phyloP scores from a whole-genome alignment of 2,113 vertebrate genomes.

The Phainopepla nitens region DNA sequence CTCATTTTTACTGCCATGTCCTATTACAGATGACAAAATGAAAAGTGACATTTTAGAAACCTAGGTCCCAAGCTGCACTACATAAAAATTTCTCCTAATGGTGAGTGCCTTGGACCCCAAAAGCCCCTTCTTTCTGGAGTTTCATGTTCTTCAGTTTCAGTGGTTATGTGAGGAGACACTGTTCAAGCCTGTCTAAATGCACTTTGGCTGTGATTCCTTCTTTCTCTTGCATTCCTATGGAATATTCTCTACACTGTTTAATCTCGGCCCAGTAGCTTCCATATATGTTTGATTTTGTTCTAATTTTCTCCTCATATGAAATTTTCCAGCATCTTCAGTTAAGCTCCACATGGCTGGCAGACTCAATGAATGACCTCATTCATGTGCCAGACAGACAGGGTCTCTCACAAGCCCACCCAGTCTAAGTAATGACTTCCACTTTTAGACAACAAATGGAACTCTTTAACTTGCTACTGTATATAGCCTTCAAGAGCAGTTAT shows the following conservation, averaged over 20 bases:
- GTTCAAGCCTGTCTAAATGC: background rate
- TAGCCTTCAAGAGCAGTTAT: background rate
- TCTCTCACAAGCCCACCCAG: background rate
- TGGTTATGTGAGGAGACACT: background rate
- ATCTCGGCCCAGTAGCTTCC: background rate
- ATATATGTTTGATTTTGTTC: slow-evolving; percentile 33
- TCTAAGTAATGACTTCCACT: background rate
- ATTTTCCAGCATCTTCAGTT: background rate
- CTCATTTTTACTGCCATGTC: background rate
- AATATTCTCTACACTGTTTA: background rate
- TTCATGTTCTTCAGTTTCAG: background rate
- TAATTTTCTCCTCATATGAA: background rate
- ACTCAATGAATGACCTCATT: background rate
- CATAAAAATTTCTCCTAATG: background rate
- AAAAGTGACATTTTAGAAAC: background rate
- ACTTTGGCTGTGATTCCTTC: background rate
- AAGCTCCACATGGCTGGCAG: background rate
- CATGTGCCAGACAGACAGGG: background rate
- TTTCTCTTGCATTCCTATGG: background rate
- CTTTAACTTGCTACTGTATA: background rate
- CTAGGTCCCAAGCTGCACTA: background rate
- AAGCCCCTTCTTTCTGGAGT: background rate
- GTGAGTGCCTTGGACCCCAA: background rate
- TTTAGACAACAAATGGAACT: background rate
- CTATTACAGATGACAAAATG: background rate